Evolutionary conservation across 2,888 invertebrate species (phyloP), one percentile per base, ranked within the genome.

Genomic region (Lycophotia porphyrea): DNA sequence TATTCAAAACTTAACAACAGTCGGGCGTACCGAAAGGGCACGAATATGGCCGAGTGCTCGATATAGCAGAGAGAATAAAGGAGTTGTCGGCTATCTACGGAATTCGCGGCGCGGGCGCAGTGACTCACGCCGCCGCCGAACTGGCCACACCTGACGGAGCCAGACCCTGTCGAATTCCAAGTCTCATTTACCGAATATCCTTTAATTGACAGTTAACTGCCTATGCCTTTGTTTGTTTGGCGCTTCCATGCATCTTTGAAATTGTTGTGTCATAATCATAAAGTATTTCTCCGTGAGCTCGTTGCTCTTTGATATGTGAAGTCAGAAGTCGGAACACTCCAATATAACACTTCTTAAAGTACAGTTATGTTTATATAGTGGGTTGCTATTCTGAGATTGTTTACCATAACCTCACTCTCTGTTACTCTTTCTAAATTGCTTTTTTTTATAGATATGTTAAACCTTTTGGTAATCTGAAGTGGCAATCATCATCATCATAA

Each of bases 141-240:
- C 88, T 91, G 93, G 93, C 95, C 96, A 95, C 96, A 95, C 96
- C 96, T 96, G 96, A 95, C 93, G 94, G 92, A 88, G 91, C 90
- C 90, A 91, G 92, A 92, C 91, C 91, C 91, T 93, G 92, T 92
- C 92, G 92, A 94, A 95, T 95, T 93, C 95, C 95, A 87, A 87
- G 84, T 85, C 87, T 76, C 81, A 81, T 88, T 88, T 85, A 87
- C 87, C 90, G 88, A 91, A 90, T 90, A 88, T 87, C 87, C 86
- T 89, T 90, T 91, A 91, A 92, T 92, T 91, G 89, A 88, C 89
- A 90, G 88, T 89, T 84, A 83, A 86, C 71, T 69, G 82, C 65
- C 71, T 81, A 83, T 81, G 81, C 84, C 87, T 81, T 80, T 84
- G 86, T 87, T 87, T 76, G 86, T 76, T 81, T 66, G 70, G 78